A percentile compares a stretch with the other conserved stretches of the same genome.
phyloP scores from a whole-genome alignment of 2,797 vertebrate species.

The Sebastes wilsoni region DNA sequence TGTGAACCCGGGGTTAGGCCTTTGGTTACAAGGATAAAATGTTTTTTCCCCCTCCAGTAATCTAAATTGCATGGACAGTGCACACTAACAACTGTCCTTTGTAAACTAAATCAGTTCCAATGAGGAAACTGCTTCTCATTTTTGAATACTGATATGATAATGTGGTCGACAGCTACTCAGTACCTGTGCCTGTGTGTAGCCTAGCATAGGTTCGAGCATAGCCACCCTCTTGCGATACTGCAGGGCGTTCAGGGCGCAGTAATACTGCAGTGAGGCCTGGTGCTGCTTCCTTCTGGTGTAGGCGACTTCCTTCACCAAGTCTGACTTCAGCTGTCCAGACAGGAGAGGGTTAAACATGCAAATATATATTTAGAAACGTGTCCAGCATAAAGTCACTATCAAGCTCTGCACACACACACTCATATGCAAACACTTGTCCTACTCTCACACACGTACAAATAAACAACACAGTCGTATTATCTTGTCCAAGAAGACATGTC shows the following conservation, averaged over 20 bases:
- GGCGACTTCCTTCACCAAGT: conserved; percentile 92
- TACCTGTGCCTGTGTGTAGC: conserved; percentile 95
- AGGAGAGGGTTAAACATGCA: conserved; percentile 38
- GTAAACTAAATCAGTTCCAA: not conserved
- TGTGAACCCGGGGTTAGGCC: too few relatives aligned
- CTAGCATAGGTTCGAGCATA: conserved; percentile 96
- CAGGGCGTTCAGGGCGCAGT: conserved; percentile 95
- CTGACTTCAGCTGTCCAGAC: conserved; percentile 87
- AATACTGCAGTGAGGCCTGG: conserved; percentile 95
- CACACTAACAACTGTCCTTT: not conserved
- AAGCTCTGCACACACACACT: not conserved
- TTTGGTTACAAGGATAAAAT: not conserved
- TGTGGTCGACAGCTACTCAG: not conserved
- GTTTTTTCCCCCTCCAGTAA: not conserved
- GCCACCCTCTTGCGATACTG: conserved; percentile 95
- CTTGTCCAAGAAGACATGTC: not conserved
- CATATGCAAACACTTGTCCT: conserved; percentile 39
- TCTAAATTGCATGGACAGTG: not conserved
- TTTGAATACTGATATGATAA: conserved; percentile 7
- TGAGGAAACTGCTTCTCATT: not conserved
- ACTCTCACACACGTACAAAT: conserved; percentile 21
- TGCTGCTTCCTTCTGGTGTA: conserved; percentile 94
- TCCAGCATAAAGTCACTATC: not conserved
- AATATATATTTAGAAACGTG: not conserved
- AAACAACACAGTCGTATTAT: conserved; percentile 3